Evolutionary conservation across 2,888 invertebrate genomes (phyloP), one percentile per base, ranked within the genome.

Genomic region (Plemyria rubiginata): DNA sequence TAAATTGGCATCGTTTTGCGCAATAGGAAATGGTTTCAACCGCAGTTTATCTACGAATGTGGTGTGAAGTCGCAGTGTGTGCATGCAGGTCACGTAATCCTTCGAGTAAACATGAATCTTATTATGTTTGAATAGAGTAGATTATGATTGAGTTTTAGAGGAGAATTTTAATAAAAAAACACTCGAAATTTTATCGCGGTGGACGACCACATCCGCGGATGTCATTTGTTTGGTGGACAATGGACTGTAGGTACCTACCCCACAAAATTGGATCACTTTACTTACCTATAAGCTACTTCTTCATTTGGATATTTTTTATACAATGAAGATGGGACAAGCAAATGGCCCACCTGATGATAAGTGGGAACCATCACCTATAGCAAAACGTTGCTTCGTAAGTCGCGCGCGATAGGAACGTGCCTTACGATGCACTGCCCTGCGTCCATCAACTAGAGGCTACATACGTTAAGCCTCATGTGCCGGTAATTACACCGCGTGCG

Each of bases 11-110:
- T 50, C 52, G 48, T 67, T 78, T 76, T 75, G 66, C 75, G 70
- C 76, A 78, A 79, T 73, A 75, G 82, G 82, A 82, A 84, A 78
- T 74, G 77, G 78, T 74, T 65, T 60, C 69, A 62, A 74, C 76
- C 78, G 71, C 76, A 73, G 72, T 71, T 79, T 79, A 79, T 80
- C 79, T 75, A 74, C 70, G 67, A 72, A 70, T 73, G 73, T 64
- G 66, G 67, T 75, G 70, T 70, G 71, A 74, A 73, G 68, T 70
- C 62, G 66, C 69, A 66, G 54, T 53, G 54, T 60, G 66, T 68
- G 70, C 57, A 65, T 51, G 58, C 59, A 28, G 55, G 52, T 38
- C 29, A 58, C 45, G 38, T 16, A 41, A 49, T 56, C 22, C 32
- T 46, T 48, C 59, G 62, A 66, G 56, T 49, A 57, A 71, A 64